Evolutionary conservation across 1,140 invertebrate genomes (phyloP), one percentile per base, ranked within the genome.

Genomic region (Yoshiicerus persimilis): DNA sequence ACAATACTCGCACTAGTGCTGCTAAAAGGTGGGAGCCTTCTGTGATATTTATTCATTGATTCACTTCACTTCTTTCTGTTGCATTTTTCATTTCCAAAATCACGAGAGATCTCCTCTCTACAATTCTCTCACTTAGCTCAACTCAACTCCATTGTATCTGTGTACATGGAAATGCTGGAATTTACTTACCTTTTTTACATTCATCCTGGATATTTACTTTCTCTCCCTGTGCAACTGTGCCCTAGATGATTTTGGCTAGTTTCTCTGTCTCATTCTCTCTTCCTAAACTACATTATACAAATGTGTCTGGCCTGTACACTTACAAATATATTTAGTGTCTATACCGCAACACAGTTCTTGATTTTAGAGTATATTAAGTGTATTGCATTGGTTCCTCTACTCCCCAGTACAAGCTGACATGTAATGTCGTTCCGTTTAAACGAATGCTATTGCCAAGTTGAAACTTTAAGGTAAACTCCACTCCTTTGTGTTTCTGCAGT

Each of bases 31-130:
- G 38, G 38, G 75, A 77, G 38, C 75, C 32, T n/a, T 80, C 30
- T 80, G 34, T 38, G 75, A 80, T 80, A 80, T 80, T 80, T 80
- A 80, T 80, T 80, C 75, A 80, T 80, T 80, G 75, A 80, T 34
- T 80, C 75, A 80, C 75, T 80, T 41, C 38, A 4, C 38, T 84
- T 47, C 83, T 30, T 56, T 47, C 83, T 84, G 83, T 84, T 47
- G 83, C 27, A 84, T 56, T 84, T 84, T 84, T 56, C 47, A 62
- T 38, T 84, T 34, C 38, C 38, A 30, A 38, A 84, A 84, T 56
- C 83, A 80, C 75, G 70, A 77, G 64, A 70, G 64, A 30, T 70
- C 30, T 16, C 66, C 66, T 70, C 27, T 30, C 64, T 47, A 47
- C n/a, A n/a, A n/a, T n/a, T 66, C 62, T 32, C 27, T 30, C 66